phyloP scores from a whole-genome alignment of 1,140 invertebrate genomes.

The Drosophila saltans region DNA sequence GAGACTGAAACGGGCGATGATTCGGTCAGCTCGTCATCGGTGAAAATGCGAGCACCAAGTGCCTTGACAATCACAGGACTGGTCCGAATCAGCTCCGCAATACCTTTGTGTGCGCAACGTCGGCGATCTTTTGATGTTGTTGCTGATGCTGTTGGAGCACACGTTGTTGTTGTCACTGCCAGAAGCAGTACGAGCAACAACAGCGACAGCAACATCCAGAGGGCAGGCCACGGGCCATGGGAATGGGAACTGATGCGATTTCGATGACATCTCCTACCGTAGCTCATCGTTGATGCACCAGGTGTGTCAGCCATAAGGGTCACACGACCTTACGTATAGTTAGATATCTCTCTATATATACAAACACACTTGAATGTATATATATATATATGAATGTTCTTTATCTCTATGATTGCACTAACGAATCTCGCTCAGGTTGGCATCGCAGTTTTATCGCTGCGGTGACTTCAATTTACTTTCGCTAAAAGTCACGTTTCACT shows the following conservation, averaged over 20 bases:
- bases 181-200: slow-evolving; percentile 36
- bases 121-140: slow-evolving; percentile 43
- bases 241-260: slow-evolving; percentile 17
- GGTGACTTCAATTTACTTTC: slow-evolving; percentile 66
- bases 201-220: slow-evolving; percentile 29
- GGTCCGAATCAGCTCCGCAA: slow-evolving; percentile 76
- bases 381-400: slow-evolving; percentile 12
- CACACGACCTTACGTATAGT: slow-evolving; percentile 1
- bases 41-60: slow-evolving; percentile 73
- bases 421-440: slow-evolving; percentile 59
- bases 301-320: slow-evolving; percentile 42
- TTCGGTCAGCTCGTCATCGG: slow-evolving; percentile 51
- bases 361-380: slow-evolving; percentile 11
- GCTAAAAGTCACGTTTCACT: slow-evolving; percentile 71
- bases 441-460: slow-evolving; percentile 71
- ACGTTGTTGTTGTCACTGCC: slow-evolving; percentile 11
- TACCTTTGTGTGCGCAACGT: slow-evolving; percentile 73
- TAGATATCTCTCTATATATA: slow-evolving; percentile 7
- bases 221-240: slow-evolving; percentile 4
- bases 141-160: slow-evolving; percentile 23
- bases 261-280: slow-evolving; percentile 32
- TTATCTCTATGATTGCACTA: slow-evolving; percentile 66
- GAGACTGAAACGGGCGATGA: slow-evolving; percentile 14
- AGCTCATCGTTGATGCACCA: slow-evolving; percentile 37
- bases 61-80: slow-evolving; percentile 82